phyloP scores from a whole-genome alignment of 2,113 vertebrate species.

The Turdus rufiventris region DNA sequence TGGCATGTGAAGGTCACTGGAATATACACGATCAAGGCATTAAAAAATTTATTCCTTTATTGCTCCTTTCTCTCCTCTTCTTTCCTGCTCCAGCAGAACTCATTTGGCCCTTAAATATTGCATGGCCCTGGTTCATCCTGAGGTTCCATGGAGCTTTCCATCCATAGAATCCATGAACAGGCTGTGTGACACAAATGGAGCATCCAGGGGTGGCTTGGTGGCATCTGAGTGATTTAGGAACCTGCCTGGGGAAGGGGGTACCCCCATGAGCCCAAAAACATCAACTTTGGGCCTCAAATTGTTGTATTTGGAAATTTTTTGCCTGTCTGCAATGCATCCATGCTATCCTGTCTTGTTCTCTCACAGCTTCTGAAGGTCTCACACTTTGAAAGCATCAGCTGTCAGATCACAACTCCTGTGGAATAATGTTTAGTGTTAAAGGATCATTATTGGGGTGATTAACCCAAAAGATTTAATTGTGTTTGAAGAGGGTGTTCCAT shows the following conservation, averaged over 20 bases:
- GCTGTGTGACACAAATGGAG: not conserved
- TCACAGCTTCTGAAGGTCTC: not conserved
- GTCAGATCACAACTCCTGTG: not conserved
- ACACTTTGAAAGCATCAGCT: fast-evolving
- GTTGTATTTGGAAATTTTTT: not conserved
- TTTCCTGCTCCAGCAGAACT: not conserved
- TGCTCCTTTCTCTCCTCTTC: not conserved
- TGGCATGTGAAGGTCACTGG: not conserved
- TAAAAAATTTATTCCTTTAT: not conserved
- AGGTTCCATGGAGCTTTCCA: not conserved
- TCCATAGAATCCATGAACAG: fast-evolving
- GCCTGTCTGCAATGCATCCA: not conserved
- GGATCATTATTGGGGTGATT: not conserved
- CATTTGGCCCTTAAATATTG: not conserved
- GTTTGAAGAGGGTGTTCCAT: not conserved
- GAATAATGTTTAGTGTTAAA: not conserved
- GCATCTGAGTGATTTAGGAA: not conserved
- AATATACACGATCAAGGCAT: not conserved
- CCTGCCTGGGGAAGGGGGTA: not conserved
- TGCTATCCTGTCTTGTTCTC: fast-evolving
- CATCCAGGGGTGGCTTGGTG: not conserved
- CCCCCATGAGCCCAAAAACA: not conserved
- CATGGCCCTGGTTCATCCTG: not conserved
- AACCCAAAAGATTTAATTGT: not conserved
- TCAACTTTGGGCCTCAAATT: not conserved